Base-by-base conservation (phyloP, 2,113 vertebrate genomes). In the Pyxicephalus adspersus region DNA sequence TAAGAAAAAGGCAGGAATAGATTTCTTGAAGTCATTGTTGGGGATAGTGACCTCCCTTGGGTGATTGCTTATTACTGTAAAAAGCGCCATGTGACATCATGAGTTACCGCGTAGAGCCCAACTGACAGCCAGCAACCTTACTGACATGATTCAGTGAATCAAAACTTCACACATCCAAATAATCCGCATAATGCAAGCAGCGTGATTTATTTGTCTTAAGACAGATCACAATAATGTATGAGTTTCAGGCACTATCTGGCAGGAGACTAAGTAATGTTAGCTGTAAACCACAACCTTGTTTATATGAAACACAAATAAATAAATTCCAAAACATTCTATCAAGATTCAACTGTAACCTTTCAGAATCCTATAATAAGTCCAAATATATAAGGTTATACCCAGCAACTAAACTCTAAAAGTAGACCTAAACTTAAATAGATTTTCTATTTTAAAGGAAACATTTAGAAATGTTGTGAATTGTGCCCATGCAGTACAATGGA, bases 21-120 rank as follows among this genome's bases (percentile, higher is more conserved):
- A 82, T 82, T 82, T 82, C 80, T 82, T 75, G 71, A 55, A 82
- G 80, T 71, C 71, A 75, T 82, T 82, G 80, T 74, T 75, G 61
- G 63, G 52, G 66, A 65, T 82, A 57, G 70, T 38, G 71, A 82
- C 58, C 61, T 75, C 80, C 80, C 80, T 60, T 50, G 71, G 80
- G 80, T 75, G 80, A 23, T 22, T 63, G 68, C 71, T 75, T 75
- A 82, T 75, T 82, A 82, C 80, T 65, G 70, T 82, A 82, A 82
- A 72, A 75, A 75, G 80, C 80, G 34, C 29, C 45, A 23, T 29
- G 80, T 82, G 80, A 82, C 80, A 82, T 82, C 80, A 82, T 82
- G 80, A 45, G 70, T 52, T 75, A 45, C 58, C 57, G 80, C 80
- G 54, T 75, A 31, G 50, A 58, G 61, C 23, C 61, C 67, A 17